Percentiles rank a stretch among this genome's conserved stretches.
phyloP scores from a whole-genome alignment of 2,113 vertebrate genomes.

The Cygnus atratus region DNA sequence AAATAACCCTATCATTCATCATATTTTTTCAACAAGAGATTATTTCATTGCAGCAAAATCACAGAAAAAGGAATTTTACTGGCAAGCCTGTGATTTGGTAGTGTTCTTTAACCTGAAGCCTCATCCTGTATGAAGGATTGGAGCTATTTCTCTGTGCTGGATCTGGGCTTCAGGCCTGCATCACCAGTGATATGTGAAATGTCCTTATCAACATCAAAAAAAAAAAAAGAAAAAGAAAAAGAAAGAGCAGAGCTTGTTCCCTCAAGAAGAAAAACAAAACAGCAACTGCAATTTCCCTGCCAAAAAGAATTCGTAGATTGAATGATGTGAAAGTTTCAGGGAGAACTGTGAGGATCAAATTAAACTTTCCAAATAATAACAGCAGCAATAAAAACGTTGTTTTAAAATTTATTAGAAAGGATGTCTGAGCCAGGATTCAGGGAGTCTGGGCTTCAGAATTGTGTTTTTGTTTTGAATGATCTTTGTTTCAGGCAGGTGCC shows the following conservation, averaged over 20 bases:
- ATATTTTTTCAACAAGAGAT: background rate
- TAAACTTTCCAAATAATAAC: background rate
- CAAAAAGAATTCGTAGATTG: background rate
- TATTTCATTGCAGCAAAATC: background rate
- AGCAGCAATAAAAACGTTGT: background rate
- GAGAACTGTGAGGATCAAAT: background rate
- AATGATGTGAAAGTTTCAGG: background rate
- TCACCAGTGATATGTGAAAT: background rate
- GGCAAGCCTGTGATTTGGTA: background rate
- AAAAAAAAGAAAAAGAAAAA: background rate
- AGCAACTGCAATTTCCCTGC: background rate
- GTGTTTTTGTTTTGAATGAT: no score
- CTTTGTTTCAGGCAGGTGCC: background rate
- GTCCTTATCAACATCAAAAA: background rate
- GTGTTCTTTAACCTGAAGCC: background rate
- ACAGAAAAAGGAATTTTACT: background rate
- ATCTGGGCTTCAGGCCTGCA: background rate
- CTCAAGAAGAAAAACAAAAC: background rate
- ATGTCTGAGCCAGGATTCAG: background rate
- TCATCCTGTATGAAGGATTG: background rate
- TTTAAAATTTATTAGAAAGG: background rate
- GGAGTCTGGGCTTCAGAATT: background rate
- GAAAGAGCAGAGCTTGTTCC: background rate
- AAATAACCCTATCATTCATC: background rate
- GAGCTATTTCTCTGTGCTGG: background rate